These are phyloP conservation scores for Aphelenchoides fujianensis DNA, from an alignment of 1,140 invertebrate species.

Conservation along the genomic window DNA sequence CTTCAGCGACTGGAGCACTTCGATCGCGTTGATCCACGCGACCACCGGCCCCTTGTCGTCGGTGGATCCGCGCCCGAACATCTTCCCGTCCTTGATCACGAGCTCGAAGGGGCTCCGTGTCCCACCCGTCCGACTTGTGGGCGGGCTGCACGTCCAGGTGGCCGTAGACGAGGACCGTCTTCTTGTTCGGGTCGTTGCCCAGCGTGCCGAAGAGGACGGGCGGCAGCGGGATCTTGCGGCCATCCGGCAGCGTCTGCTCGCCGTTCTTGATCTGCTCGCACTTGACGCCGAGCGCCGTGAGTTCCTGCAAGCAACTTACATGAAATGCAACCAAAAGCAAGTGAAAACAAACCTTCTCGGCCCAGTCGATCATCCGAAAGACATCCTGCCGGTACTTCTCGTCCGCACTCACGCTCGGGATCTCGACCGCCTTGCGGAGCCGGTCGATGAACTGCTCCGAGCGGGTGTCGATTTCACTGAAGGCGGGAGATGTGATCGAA, in stretches of 20 bases:
- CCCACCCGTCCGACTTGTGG: conserved; percentile 80
- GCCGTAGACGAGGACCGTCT: conserved; percentile 89
- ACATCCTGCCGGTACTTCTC: conserved; percentile 75
- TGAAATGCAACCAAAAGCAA: conserved; percentile 11
- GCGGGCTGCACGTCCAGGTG: conserved; percentile 98
- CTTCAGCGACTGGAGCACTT: conserved; percentile 76
- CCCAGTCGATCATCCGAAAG: conserved; percentile 77
- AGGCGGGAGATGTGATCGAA: conserved; percentile 42
- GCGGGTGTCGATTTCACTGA: conserved; percentile 76
- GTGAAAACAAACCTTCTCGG: conserved; percentile 65
- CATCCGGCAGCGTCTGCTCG: conserved; percentile 72
- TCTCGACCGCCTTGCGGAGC: conserved; percentile 81
- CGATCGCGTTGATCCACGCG: conserved; percentile 88
- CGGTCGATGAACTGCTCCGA: conserved; percentile 74
- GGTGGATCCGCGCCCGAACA: conserved; percentile 84
- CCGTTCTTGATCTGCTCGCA: conserved; percentile 79
- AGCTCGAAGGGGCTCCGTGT: conserved; percentile 88
- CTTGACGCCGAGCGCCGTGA: conserved; percentile 74
- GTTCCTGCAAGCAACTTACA: conserved; percentile 63
- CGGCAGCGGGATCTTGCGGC: conserved; percentile 74
- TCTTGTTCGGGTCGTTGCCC: conserved; percentile 74
- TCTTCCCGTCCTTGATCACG: conserved; percentile 80
- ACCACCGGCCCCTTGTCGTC: conserved; percentile 83
- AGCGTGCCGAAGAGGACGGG: conserved; percentile 81
- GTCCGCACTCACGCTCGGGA: conserved; percentile 90